phyloP scores from a whole-genome alignment of 2,888 invertebrate genomes.

The Villa cingulata region DNA sequence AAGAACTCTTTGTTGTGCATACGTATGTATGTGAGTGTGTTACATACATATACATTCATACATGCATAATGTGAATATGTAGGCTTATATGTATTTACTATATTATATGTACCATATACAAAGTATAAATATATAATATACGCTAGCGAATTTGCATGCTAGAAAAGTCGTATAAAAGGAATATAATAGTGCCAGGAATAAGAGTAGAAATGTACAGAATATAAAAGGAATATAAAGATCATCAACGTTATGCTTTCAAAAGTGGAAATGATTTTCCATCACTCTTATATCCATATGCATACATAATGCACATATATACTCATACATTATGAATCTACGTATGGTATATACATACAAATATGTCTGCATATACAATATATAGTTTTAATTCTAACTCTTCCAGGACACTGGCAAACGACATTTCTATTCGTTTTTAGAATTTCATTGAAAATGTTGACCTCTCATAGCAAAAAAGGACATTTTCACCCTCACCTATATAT shows the following conservation, averaged over 20 bases:
- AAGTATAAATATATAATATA: too few relatives aligned
- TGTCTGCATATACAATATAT: too few relatives aligned
- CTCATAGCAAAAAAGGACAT: not conserved
- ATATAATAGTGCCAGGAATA: not conserved
- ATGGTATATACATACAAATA: too few relatives aligned
- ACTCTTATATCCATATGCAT: not conserved
- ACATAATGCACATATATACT: too few relatives aligned
- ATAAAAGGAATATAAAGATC: not conserved
- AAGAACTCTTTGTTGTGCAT: not conserved
- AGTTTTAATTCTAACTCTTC: too few relatives aligned
- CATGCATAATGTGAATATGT: not conserved
- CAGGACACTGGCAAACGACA: not conserved
- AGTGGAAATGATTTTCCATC: not conserved
- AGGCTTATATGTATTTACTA: too few relatives aligned
- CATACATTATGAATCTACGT: too few relatives aligned
- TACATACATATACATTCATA: not conserved
- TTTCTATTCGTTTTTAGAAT: not conserved
- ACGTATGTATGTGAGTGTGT: not conserved
- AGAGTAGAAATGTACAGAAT: not conserved
- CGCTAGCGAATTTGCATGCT: too few relatives aligned
- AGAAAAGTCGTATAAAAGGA: not conserved
- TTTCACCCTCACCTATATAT: not conserved
- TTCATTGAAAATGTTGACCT: not conserved
- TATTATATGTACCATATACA: too few relatives aligned
- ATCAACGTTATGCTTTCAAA: not conserved